These are phyloP conservation scores for Noturus placidus DNA, from an alignment of 2,113 vertebrate species.

Conservation along the genomic window DNA sequence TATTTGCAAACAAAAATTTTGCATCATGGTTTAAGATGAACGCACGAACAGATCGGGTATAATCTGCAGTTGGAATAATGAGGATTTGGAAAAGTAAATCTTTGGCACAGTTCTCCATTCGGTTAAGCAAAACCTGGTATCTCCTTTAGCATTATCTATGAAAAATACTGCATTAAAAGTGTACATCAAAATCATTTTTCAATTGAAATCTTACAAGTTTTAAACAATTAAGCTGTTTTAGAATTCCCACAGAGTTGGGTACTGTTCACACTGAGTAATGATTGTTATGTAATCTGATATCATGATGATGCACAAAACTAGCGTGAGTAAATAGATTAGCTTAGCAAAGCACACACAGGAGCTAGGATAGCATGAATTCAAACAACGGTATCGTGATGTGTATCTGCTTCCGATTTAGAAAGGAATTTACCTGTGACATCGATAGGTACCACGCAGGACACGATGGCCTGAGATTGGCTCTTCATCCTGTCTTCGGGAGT, in stretches of 20 bases:
- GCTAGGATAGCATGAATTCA: background rate
- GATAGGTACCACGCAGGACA: constrained; percentile 96
- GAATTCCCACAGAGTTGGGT: background rate
- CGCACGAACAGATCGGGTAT: background rate
- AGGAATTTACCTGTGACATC: constrained; percentile 90
- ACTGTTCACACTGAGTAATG: background rate
- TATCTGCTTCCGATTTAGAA: background rate
- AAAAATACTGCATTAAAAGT: background rate
- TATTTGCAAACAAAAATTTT: background rate
- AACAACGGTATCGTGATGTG: too few species aligned
- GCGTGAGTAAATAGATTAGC: background rate
- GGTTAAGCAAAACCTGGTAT: background rate
- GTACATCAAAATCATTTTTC: background rate
- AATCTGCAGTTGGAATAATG: background rate
- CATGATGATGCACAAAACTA: background rate
- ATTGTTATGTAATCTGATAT: background rate
- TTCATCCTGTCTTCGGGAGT: constrained; percentile 98
- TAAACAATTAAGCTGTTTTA: background rate
- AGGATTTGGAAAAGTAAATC: background rate
- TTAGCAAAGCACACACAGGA: background rate
- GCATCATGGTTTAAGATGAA: background rate
- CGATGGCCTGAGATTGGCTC: constrained; percentile 88
- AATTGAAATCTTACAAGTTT: background rate
- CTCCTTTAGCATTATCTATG: background rate
- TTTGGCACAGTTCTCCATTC: constrained; percentile 25